Evolutionary conservation across 2,888 invertebrate genomes (phyloP).

Genomic region (Busseola fusca): DNA sequence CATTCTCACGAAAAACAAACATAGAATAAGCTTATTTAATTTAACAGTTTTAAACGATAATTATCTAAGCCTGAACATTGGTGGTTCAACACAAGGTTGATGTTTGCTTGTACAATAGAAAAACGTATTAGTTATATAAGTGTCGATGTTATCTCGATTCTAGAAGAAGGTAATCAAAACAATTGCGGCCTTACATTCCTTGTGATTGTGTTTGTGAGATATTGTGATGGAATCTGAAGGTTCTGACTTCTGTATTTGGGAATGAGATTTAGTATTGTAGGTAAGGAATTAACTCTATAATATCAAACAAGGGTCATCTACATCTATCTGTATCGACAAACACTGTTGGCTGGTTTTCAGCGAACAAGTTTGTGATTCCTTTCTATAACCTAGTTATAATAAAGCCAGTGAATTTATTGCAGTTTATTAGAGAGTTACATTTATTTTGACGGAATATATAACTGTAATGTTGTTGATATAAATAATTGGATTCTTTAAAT

Average conservation of each 20-base stretch:
- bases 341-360: not conserved
- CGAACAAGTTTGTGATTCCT: not conserved
- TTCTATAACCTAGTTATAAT: not conserved
- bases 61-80: constrained; percentile 57
- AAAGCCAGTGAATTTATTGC: not conserved
- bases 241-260: constrained; percentile 10
- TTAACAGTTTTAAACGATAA: constrained; percentile 30
- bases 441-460: no score
- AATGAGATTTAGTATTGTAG: not conserved
- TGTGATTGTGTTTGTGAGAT: constrained; percentile 49
- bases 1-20: constrained; percentile 61
- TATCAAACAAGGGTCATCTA: not conserved
- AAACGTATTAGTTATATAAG: constrained; percentile 59
- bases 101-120: constrained; percentile 58
- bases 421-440: not conserved
- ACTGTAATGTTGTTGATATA: no score
- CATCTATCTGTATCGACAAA: not conserved
- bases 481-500: no score
- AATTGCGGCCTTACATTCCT: constrained; percentile 51
- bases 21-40: constrained; percentile 42
- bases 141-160: constrained; percentile 52
- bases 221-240: constrained; percentile 44
- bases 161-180: constrained; percentile 49
- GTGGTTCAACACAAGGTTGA: constrained; percentile 61
- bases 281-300: not conserved